Base-by-base conservation (phyloP, 2,797 vertebrate species). In the Amniataba percoides region DNA sequence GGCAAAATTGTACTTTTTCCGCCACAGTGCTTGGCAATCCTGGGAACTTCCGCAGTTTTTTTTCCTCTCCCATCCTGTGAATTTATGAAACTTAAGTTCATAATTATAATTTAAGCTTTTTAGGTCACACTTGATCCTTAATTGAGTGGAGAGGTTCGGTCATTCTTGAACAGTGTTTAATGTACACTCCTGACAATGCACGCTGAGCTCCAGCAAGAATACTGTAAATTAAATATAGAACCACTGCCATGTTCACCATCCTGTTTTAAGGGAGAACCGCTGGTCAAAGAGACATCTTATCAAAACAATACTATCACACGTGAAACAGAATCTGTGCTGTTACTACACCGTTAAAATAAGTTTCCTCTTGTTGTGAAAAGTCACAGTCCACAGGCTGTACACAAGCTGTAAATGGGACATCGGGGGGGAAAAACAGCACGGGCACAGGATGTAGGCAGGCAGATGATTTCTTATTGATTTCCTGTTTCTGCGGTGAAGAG, bases 401-500 rank as follows among this genome's bases (percentile, higher is more conserved):
- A 77, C 86, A 78, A 74, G 78, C 82, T 69, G 67, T 71, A 77
- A 87, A 83, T 85, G 62, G 10, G 61, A 80, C 62, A 77, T 74
- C 55, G 1, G 39, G 13, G 43, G 49, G 62, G 16, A 14, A 73
- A 75, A 78, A 70, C 60, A 78, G 53, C 45, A 12, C 65, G 68
- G 71, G 71, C 66, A 27, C 77, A 72, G 87, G 87, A 88, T 89
- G 90, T 84, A 74, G 83, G 84, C 81, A 74, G 80, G 85, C 83
- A 85, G 90, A 93, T 93, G 90, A 93, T 92, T 90, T 91, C 86
- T 89, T 93, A 94, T 94, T 90, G 90, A 94, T 94, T 94, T 95
- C 90, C 91, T 93, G 88, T 89, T 94, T 76, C 82, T 82, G 77
- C 59, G 14, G 64, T 67, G 83, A 82, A 83, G 82, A 87, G 81